These are phyloP conservation scores for Cephonodes hylas DNA, from an alignment of 2,888 invertebrate species.

Conservation along the genomic window DNA sequence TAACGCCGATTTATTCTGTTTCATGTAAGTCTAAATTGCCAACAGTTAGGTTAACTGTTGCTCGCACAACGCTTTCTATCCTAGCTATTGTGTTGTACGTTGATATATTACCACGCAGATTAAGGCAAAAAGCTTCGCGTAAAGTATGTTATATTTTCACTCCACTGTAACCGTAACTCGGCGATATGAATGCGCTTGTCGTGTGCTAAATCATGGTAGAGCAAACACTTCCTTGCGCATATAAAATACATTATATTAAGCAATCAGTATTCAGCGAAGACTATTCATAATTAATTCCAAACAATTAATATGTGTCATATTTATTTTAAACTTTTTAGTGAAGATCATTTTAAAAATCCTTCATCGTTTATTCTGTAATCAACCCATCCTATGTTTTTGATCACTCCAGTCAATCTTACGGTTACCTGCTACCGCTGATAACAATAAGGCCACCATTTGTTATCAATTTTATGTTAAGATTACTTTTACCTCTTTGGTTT, in stretches of 20 bases:
- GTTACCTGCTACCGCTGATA: no score
- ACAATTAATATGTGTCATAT: not conserved
- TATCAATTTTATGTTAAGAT: no score
- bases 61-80: conserved; percentile 61
- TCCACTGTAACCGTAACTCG: not conserved
- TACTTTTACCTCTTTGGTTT: no score
- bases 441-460: no score
- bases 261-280: conserved; percentile 12
- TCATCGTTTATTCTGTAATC: no score
- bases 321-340: no score
- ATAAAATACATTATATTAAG: not conserved
- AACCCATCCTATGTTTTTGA: no score
- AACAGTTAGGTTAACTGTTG: conserved; percentile 73
- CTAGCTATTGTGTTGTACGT: conserved; percentile 54
- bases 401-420: no score
- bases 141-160: conserved; percentile 20
- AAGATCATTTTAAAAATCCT: no score
- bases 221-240: conserved; percentile 19
- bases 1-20: conserved; percentile 62
- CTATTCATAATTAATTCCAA: conserved; percentile 11
- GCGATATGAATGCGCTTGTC: conserved; percentile 3
- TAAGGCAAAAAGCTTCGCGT: conserved; percentile 42
- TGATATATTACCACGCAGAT: conserved; percentile 61
- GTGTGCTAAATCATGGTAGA: conserved; percentile 10
- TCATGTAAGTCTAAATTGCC: conserved; percentile 66